Evolutionary conservation across 2,797 vertebrate species (phyloP), one percentile per base, ranked within the genome.

Genomic region (Halcyon badia): DNA sequence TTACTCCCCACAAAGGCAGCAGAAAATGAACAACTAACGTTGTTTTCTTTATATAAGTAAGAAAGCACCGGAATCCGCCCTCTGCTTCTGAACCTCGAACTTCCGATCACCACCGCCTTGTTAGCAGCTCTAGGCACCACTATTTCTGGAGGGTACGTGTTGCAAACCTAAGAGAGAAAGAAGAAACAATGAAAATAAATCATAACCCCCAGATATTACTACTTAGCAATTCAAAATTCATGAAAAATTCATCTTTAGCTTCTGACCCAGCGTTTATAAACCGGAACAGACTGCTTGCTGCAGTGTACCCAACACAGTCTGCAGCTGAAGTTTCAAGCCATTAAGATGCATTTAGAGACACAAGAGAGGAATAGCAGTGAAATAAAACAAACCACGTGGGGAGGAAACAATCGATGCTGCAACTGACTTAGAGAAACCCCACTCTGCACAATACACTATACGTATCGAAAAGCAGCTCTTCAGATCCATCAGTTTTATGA

Each of bases 1-100:
- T 42, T 41, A 20, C 25, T 7, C 11, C 13, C 57, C 54, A 25
- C 61, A 49, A 26, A 69, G 76, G 68, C 37, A 95, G 64, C 35
- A 75, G 76, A 73, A 18, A 83, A 42, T 17, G 21, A 86, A 39
- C 19, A 78, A 98, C 97, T 98, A 68, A 98, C 98, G 72, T 98
- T 98, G 84, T 98, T 99, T 57, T 98, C 98, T 96, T 98, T 98
- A 93, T 97, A 97, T 16, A 98, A 98, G 95, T 99, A 99, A 9
- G 98, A 99, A 72, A 99, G 98, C 65, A 98, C 98, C 3, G 98
- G 98, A 82, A 99, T 98, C 64, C 98, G 91, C 46, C 98, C 98
- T 96, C 98, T 98, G 97, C 98, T 99, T 95, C 98, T 98, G 97
- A 99, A 99, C 96, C 97, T 98, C 7, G 98, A 98, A 44, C 98